Percentiles rank a stretch among this genome's conserved stretches.
These are phyloP conservation scores for Cantharis flavilabris DNA, from an alignment of 2,888 invertebrate species.

Conservation along the genomic window DNA sequence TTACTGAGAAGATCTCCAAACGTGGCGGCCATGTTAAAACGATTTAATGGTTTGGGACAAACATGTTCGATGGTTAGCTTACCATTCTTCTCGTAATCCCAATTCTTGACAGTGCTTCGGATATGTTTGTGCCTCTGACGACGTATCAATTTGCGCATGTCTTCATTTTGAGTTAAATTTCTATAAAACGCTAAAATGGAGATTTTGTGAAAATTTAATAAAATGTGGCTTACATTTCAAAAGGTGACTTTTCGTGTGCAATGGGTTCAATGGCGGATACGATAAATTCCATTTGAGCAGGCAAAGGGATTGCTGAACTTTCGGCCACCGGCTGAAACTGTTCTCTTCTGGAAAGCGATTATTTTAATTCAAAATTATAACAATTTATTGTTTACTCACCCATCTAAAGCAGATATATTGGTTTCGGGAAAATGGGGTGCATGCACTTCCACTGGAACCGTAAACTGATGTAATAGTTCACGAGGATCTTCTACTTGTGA, in stretches of 20 bases:
- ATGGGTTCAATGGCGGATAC: neutral
- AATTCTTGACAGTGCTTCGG: neutral
- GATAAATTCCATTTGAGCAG: neutral
- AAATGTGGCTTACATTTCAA: neutral
- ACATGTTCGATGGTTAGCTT: neutral
- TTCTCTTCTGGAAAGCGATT: neutral
- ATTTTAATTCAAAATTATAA: neutral
- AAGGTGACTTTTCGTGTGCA: too few species aligned
- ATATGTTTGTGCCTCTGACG: neutral
- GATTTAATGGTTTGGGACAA: neutral
- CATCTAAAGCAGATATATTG: neutral
- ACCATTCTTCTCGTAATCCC: neutral
- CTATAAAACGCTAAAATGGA: neutral
- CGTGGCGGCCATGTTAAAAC: neutral
- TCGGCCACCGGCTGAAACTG: neutral
- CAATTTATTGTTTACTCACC: neutral
- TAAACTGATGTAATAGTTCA: neutral
- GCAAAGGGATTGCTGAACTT: neutral
- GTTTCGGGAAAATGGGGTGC: neutral
- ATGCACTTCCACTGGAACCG: neutral
- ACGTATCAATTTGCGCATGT: neutral
- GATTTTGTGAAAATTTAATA: neutral
- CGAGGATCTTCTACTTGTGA: neutral
- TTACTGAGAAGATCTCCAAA: neutral
- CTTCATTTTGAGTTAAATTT: neutral